A percentile compares a stretch with the other conserved stretches of the same genome.
Conservation (phyloP, 2,888 invertebrate species). For the Torymus auratus region DNA sequence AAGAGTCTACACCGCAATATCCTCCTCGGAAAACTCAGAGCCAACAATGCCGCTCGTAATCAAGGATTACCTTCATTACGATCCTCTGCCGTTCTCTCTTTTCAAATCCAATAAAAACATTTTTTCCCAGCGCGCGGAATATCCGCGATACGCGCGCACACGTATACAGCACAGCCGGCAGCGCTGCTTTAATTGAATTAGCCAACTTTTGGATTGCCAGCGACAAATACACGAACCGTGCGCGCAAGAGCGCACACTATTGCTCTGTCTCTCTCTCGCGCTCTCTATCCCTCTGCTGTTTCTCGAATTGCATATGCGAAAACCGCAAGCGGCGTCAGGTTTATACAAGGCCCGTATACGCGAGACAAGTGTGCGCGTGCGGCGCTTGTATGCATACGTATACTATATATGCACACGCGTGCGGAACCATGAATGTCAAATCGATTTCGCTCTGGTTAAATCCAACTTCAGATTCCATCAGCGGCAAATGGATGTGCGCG, state of each 20-base stretch:
- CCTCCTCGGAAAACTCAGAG: too few relatives aligned
- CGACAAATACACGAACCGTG: constrained; percentile 23
- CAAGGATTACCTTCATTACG: too few relatives aligned
- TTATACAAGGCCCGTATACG: neutral
- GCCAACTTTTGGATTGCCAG: constrained; percentile 45
- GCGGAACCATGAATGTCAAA: constrained; percentile 19
- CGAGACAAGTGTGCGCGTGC: neutral
- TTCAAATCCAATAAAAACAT: too few relatives aligned
- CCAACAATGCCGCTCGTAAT: too few relatives aligned
- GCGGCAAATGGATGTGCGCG: neutral
- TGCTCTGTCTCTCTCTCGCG: neutral
- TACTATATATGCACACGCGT: neutral
- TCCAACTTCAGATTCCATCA: constrained; percentile 38
- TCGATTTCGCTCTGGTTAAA: constrained; percentile 37
- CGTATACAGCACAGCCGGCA: too few relatives aligned
- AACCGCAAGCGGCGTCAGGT: constrained; percentile 26
- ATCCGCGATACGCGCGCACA: too few relatives aligned
- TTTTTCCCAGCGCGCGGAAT: too few relatives aligned
- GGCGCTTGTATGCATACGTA: neutral
- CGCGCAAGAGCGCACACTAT: neutral
- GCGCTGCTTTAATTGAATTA: constrained; percentile 42
- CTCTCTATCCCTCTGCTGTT: constrained; percentile 2
- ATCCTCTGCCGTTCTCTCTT: too few relatives aligned
- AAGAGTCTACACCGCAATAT: too few relatives aligned
- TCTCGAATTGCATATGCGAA: constrained; percentile 39